A percentile compares a stretch with the other conserved stretches of the same genome.
These are phyloP conservation scores for Phaethon lepturus DNA, from an alignment of 2,113 vertebrate genomes.

Conservation along the genomic window DNA sequence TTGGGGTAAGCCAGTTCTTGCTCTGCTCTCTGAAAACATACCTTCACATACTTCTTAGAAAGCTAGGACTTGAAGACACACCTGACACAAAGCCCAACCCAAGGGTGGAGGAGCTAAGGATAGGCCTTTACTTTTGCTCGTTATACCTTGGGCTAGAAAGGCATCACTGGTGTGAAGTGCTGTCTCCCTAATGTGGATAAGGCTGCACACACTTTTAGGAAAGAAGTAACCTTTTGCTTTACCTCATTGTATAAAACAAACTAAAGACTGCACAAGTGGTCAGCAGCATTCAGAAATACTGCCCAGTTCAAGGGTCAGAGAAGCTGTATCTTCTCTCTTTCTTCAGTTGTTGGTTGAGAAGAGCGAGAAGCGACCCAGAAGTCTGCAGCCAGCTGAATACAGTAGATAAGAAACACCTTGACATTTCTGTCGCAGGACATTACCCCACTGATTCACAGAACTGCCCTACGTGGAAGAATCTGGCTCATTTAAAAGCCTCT, in stretches of 20 bases:
- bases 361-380: background rate
- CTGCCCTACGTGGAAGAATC: background rate
- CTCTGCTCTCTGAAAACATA: background rate
- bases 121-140: background rate
- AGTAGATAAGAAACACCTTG: background rate
- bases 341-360: background rate
- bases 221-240: background rate
- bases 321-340: background rate
- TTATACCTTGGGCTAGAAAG: background rate
- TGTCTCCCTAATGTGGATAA: background rate
- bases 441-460: background rate
- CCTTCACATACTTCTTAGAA: background rate
- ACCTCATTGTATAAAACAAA: background rate
- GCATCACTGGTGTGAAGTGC: background rate
- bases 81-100: background rate
- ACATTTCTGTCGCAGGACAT: background rate
- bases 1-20: background rate
- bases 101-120: background rate
- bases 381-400: background rate
- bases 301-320: background rate
- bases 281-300: background rate
- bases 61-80: background rate
- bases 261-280: background rate
- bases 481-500: background rate
- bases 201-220: background rate